phyloP scores from a whole-genome alignment of 2,797 vertebrate species.

The Jordanella pulchra region DNA sequence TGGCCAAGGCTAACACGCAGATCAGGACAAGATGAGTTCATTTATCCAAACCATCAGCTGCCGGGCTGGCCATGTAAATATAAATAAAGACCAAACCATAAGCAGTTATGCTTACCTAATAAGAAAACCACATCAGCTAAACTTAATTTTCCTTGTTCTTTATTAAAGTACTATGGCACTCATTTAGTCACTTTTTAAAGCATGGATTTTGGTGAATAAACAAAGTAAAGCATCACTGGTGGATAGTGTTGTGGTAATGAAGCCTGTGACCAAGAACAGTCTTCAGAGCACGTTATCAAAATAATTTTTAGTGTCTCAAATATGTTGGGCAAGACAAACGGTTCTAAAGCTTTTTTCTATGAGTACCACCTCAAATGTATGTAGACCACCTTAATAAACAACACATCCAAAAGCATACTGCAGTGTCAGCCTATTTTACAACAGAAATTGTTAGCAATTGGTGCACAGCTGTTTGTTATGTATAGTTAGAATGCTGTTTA shows the following conservation, averaged over 20 bases:
- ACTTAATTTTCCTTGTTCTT: neutral
- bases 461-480: too few relatives aligned
- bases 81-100: constrained; percentile 43
- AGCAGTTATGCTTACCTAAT: constrained; percentile 25
- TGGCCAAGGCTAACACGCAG: constrained; percentile 48
- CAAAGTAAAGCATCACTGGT: neutral
- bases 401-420: too few relatives aligned
- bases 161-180: neutral
- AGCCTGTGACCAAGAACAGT: neutral
- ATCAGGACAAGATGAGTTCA: constrained; percentile 29
- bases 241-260: neutral
- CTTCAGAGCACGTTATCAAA: neutral
- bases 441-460: too few relatives aligned
- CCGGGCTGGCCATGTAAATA: constrained; percentile 44
- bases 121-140: constrained; percentile 24
- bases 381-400: too few relatives aligned
- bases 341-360: too few relatives aligned
- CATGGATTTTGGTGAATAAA: neutral
- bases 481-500: too few relatives aligned
- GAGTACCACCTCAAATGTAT: too few relatives aligned
- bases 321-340: neutral
- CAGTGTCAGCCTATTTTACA: too few relatives aligned
- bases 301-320: neutral
- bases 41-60: constrained; percentile 35
- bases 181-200: neutral